Evolutionary conservation across 2,888 invertebrate genomes (phyloP).

Genomic region (Temnothorax ravouxi): DNA sequence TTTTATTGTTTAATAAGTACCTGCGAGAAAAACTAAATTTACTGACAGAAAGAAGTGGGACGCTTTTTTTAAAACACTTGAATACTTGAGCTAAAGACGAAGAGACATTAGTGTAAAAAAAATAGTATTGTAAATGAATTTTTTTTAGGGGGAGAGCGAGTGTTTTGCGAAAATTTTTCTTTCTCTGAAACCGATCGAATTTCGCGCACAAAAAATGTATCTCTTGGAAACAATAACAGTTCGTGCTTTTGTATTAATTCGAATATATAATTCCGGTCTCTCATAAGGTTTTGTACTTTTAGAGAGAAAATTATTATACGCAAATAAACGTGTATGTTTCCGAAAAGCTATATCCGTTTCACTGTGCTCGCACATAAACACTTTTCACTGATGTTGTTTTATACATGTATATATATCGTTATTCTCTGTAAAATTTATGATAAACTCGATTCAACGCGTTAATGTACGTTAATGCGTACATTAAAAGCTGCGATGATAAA

Average conservation of each 20-base stretch:
- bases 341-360: background rate
- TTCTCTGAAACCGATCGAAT: background rate
- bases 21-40: background rate
- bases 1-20: background rate
- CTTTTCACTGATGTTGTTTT: background rate
- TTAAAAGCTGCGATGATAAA: conserved; percentile 5
- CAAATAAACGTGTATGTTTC: background rate
- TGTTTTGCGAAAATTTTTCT: background rate
- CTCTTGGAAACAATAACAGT: background rate
- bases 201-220: background rate
- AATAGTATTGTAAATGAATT: background rate
- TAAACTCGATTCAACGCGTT: background rate
- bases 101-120: background rate
- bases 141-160: background rate
- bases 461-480: conserved; percentile 6
- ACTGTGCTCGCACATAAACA: background rate
- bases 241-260: background rate
- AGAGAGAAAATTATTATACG: background rate
- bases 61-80: background rate
- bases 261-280: background rate
- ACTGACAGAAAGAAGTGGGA: background rate
- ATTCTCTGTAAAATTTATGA: conserved; percentile 5
- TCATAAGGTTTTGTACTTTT: background rate
- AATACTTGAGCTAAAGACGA: background rate
- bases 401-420: background rate